Evolutionary conservation across 2,797 vertebrate species (phyloP).

Genomic region (Halcyon chelicuti): DNA sequence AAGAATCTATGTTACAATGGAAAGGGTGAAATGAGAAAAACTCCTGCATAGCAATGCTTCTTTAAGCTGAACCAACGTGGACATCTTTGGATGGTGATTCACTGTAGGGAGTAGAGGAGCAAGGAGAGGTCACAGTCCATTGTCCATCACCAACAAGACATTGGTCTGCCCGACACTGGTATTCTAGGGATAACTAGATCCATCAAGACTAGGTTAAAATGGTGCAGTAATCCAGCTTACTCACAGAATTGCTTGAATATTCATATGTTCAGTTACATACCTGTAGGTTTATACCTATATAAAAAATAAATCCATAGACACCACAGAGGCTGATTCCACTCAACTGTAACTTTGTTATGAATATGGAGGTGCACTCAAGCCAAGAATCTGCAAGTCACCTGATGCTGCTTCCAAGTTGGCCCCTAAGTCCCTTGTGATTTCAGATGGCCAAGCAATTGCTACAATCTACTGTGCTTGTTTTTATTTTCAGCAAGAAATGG

Average conservation of each 20-base stretch:
- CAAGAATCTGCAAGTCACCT: background rate
- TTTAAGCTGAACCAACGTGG: background rate
- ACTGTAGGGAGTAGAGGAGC: background rate
- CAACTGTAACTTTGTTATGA: background rate
- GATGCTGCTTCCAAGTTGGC: background rate
- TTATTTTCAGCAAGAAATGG: background rate
- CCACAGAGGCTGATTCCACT: background rate
- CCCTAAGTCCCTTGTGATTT: fast-evolving
- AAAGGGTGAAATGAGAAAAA: background rate
- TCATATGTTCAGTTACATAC: background rate
- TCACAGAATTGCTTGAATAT: background rate
- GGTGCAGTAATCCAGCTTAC: background rate
- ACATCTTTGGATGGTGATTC: background rate
- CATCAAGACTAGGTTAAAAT: background rate
- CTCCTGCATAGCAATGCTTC: background rate
- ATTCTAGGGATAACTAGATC: background rate
- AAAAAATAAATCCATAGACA: background rate
- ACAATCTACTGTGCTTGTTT: background rate
- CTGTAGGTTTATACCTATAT: background rate
- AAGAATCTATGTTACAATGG: background rate
- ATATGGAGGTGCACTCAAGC: background rate
- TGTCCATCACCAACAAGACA: background rate
- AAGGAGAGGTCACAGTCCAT: background rate
- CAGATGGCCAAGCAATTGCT: background rate
- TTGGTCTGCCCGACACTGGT: background rate